phyloP scores from a whole-genome alignment of 2,113 vertebrate genomes.

The Archilochus colubris region DNA sequence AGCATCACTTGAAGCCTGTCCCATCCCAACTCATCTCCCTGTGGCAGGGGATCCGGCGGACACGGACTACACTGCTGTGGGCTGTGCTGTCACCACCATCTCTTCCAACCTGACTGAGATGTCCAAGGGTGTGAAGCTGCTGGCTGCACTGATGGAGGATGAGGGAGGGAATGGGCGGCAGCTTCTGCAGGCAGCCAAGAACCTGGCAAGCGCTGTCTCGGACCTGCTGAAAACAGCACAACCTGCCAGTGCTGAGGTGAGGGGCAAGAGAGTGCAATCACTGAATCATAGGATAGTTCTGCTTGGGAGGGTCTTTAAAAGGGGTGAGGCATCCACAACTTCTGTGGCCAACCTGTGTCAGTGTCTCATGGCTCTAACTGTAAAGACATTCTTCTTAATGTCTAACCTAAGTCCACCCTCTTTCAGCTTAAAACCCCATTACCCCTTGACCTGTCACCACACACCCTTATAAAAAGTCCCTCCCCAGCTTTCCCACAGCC shows the following conservation, averaged over 20 bases:
- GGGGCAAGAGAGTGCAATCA: neutral
- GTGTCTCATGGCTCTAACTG: too few relatives aligned
- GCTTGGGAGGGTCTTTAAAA: too few relatives aligned
- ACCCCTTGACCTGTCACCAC: too few relatives aligned
- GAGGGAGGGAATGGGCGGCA: constrained; percentile 92
- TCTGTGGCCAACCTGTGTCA: too few relatives aligned
- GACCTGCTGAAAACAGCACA: constrained; percentile 91
- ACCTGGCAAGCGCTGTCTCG: constrained; percentile 88
- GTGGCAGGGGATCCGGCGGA: constrained; percentile 91
- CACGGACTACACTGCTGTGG: constrained; percentile 96
- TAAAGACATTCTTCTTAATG: too few relatives aligned
- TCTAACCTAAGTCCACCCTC: too few relatives aligned
- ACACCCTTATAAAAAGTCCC: too few relatives aligned
- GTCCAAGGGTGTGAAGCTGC: constrained; percentile 95
- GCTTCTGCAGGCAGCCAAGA: constrained; percentile 90
- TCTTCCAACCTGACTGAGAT: constrained; percentile 99
- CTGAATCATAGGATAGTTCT: too few relatives aligned
- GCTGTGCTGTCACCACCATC: constrained; percentile 96
- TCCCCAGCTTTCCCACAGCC: too few relatives aligned
- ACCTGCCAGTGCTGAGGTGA: constrained; percentile 87
- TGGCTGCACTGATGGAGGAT: constrained; percentile 94
- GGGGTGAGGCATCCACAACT: too few relatives aligned
- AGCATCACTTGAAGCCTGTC: neutral
- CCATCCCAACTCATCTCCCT: neutral
- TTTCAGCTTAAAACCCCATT: too few relatives aligned